Conservation (phyloP, 2,113 vertebrate genomes). For the Chamaea fasciata region DNA sequence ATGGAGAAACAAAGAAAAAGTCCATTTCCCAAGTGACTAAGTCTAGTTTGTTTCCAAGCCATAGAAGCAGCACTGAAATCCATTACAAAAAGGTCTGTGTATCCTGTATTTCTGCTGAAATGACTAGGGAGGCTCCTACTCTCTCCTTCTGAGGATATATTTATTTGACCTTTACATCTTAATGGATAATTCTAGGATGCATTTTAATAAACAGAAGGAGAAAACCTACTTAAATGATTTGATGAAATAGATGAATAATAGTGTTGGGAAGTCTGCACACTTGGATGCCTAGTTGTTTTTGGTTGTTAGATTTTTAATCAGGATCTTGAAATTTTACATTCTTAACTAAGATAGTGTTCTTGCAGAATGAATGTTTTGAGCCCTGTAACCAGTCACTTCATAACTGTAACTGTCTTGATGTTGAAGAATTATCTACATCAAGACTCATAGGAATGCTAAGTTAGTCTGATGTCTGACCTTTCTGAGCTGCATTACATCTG, state of each 20-base stretch:
- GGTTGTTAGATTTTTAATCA: neutral
- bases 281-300: neutral
- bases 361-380: neutral
- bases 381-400: neutral
- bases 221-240: neutral
- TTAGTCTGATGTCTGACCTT: neutral
- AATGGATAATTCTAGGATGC: neutral
- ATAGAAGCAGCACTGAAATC: neutral
- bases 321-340: neutral
- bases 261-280: neutral
- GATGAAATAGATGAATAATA: neutral
- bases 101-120: neutral
- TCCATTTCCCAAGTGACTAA: neutral
- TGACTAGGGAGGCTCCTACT: neutral
- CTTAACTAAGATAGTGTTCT: neutral
- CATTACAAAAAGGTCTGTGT: rapidly evolving
- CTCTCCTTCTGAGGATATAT: neutral
- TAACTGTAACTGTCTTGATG: neutral
- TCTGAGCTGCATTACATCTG: slow-evolving; percentile 11
- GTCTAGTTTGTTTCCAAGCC: neutral
- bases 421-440: neutral
- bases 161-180: neutral
- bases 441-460: neutral
- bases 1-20: neutral
- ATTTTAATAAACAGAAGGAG: neutral